These are phyloP conservation scores for Leptatherina wallacei DNA, from an alignment of 2,797 vertebrate genomes.

Conservation along the genomic window DNA sequence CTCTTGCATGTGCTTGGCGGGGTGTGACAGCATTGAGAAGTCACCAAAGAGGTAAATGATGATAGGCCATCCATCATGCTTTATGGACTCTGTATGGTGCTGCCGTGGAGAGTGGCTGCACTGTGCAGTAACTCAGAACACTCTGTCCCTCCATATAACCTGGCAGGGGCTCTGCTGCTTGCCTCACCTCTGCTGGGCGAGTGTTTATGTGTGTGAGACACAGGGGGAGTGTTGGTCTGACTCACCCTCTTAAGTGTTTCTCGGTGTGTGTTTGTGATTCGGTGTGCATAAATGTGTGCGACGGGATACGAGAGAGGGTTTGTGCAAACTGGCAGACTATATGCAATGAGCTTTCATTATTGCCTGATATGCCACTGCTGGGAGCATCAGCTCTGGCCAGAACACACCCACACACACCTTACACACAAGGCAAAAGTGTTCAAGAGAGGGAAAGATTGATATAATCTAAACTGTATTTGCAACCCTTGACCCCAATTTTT, in stretches of 20 bases:
- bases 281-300: constrained; percentile 16
- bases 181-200: constrained; percentile 59
- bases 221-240: constrained; percentile 58
- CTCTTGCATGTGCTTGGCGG: constrained; percentile 74
- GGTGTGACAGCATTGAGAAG: constrained; percentile 82
- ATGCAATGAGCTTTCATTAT: constrained; percentile 69
- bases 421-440: constrained; percentile 1
- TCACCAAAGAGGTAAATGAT: constrained; percentile 84
- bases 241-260: constrained; percentile 64
- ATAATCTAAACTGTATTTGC: not conserved
- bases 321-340: constrained; percentile 71
- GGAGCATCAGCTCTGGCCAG: constrained; percentile 60
- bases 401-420: constrained; percentile 30
- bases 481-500: not conserved
- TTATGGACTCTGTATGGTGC: constrained; percentile 82
- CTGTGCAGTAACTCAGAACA: constrained; percentile 80
- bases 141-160: constrained; percentile 76
- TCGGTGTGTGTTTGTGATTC: constrained; percentile 50
- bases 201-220: constrained; percentile 64
- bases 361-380: constrained; percentile 64
- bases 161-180: constrained; percentile 65
- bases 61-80: constrained; percentile 82
- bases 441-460: not conserved
- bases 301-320: constrained; percentile 44
- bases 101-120: constrained; percentile 76